Conservation (phyloP, 30 jellyfish, hydroid and myxozoan species). For the Nemopilema nomurai region DNA sequence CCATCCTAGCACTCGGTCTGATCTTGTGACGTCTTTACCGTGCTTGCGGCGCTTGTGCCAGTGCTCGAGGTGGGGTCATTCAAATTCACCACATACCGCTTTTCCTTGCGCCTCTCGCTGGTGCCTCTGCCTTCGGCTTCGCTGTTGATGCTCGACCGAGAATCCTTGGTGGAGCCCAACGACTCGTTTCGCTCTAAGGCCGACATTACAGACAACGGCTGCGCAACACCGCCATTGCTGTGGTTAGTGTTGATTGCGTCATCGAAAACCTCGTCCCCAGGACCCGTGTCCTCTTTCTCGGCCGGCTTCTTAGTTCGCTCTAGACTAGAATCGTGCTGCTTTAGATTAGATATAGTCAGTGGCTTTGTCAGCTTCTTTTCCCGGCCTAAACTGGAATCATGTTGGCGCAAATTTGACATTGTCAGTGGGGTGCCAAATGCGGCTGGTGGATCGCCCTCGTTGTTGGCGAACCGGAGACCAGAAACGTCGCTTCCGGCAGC, state of each 20-base stretch:
- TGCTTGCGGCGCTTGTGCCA: constrained; percentile 92
- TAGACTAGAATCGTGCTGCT: constrained; percentile 95
- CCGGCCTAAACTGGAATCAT: constrained; percentile 95
- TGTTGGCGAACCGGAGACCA: constrained; percentile 62
- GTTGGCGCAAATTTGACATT: constrained; percentile 88
- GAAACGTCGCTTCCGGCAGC: constrained; percentile 41
- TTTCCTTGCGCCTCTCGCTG: constrained; percentile 78
- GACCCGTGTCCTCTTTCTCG: background rate
- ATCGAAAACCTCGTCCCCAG: constrained; percentile 31
- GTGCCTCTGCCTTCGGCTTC: constrained; percentile 91
- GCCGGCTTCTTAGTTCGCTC: constrained; percentile 76
- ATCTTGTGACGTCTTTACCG: constrained; percentile 91
- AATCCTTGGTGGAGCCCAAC: constrained; percentile 87
- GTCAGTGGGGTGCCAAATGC: constrained; percentile 85
- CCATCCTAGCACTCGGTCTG: constrained; percentile 82
- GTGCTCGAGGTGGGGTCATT: constrained; percentile 87
- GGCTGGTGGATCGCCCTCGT: constrained; percentile 66
- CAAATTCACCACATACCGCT: constrained; percentile 61
- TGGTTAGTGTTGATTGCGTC: constrained; percentile 18
- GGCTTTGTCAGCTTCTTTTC: constrained; percentile 77
- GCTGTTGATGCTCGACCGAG: constrained; percentile 77
- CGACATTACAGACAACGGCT: constrained; percentile 83
- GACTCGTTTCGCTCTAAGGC: constrained; percentile 98
- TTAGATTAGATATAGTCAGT: constrained; percentile 77
- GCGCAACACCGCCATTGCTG: constrained; percentile 65